Evolutionary conservation across 1,140 invertebrate genomes (phyloP).

Genomic region (Drosophila equinoxialis): DNA sequence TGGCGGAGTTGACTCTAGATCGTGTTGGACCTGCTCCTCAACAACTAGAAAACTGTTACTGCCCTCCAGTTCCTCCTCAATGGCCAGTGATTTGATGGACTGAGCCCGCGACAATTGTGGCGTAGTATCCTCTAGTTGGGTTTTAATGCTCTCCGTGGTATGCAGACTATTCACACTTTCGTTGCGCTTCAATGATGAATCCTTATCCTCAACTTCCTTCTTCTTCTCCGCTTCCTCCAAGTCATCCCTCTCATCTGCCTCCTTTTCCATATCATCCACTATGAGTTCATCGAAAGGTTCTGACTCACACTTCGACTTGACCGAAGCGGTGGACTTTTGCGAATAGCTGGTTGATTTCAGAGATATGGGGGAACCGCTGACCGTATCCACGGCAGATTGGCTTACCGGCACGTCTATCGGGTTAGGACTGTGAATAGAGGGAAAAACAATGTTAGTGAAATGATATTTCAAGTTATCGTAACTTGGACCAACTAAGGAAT

Average conservation of each 20-base stretch:
- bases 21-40: conserved; percentile 55
- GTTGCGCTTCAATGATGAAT: conserved; percentile 43
- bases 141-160: conserved; percentile 76
- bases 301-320: conserved; percentile 48
- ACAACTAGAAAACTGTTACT: conserved; percentile 74
- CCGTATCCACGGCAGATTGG: background rate
- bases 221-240: conserved; percentile 22
- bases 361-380: conserved; percentile 56
- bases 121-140: conserved; percentile 68
- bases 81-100: conserved; percentile 68
- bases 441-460: background rate
- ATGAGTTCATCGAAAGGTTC: conserved; percentile 54
- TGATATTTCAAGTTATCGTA: too few relatives aligned
- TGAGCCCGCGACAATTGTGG: conserved; percentile 71
- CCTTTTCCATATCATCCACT: conserved; percentile 49
- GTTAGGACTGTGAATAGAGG: background rate
- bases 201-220: conserved; percentile 21
- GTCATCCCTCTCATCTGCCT: conserved; percentile 22
- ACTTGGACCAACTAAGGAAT: conserved; percentile 33
- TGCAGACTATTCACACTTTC: conserved; percentile 69
- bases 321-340: conserved; percentile 76
- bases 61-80: conserved; percentile 75
- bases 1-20: conserved; percentile 39
- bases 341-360: conserved; percentile 72
- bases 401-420: background rate